Percentiles rank a stretch among this genome's conserved stretches.
These are phyloP conservation scores for Caenorhabditis angaria DNA, from an alignment of 2,888 invertebrate species.

Conservation along the genomic window DNA sequence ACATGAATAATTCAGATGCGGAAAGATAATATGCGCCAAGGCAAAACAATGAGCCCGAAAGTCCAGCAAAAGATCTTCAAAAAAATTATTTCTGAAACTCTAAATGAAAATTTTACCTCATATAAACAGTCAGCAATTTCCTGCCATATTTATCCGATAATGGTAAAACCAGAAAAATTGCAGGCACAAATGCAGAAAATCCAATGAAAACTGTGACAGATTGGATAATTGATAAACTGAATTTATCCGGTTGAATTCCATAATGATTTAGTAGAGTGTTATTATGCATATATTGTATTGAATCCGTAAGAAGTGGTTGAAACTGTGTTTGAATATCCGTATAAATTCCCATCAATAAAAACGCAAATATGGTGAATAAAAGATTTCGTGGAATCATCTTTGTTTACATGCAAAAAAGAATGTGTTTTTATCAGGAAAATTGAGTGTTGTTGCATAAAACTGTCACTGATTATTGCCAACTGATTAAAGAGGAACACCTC, in stretches of 20 bases:
- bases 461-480: no score
- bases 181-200: slow-evolving; percentile 23
- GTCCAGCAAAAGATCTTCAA: no score
- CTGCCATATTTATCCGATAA: slow-evolving; percentile 36
- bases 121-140: slow-evolving; percentile 27
- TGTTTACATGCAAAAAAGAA: no score
- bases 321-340: slow-evolving; percentile 19
- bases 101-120: slow-evolving; percentile 23
- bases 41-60: slow-evolving; percentile 12
- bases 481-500: no score
- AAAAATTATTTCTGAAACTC: background rate
- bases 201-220: slow-evolving; percentile 22
- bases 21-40: slow-evolving; percentile 21
- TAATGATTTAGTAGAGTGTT: slow-evolving; percentile 34
- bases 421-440: no score
- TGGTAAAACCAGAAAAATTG: slow-evolving; percentile 39
- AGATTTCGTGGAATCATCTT: slow-evolving; percentile 28
- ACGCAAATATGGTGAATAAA: slow-evolving; percentile 30
- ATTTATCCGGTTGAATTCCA: slow-evolving; percentile 28
- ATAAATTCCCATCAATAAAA: slow-evolving; percentile 34
- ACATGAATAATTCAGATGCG: slow-evolving; percentile 36
- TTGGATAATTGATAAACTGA: slow-evolving; percentile 38
- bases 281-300: slow-evolving; percentile 26
- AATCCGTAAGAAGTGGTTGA: background rate
- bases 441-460: no score